Evolutionary conservation across 2,113 vertebrate species (phyloP).

Genomic region (Plotosus lineatus): DNA sequence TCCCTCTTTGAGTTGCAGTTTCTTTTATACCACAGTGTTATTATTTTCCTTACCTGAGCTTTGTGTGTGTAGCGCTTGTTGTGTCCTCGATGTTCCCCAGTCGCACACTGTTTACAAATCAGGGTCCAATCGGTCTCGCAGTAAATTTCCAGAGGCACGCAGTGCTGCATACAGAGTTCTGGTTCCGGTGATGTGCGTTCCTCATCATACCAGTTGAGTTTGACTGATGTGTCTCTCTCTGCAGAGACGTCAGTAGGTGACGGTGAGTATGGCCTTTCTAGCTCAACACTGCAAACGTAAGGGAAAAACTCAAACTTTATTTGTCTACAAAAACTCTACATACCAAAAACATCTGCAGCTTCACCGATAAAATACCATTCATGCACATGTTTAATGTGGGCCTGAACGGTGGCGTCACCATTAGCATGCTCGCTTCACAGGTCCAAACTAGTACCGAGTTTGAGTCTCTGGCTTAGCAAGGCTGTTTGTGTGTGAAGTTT

Average conservation of each 20-base stretch:
- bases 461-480: no score
- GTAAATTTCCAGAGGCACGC: not conserved
- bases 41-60: not conserved
- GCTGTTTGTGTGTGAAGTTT: no score
- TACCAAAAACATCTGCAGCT: no score
- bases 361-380: no score
- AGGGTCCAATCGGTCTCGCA: slow-evolving; percentile 6
- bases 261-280: not conserved
- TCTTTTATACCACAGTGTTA: not conserved
- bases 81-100: slow-evolving; percentile 20
- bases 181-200: not conserved
- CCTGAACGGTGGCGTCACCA: no score
- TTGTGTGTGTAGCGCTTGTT: not conserved
- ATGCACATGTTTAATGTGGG: no score
- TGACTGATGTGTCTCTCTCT: not conserved
- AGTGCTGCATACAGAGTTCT: slow-evolving; percentile 22
- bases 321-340: no score
- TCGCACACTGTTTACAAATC: slow-evolving; percentile 34
- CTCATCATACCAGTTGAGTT: not conserved
- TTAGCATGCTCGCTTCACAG: no score
- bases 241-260: not conserved
- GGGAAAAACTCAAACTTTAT: no score
- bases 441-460: no score
- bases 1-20: not conserved
- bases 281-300: not conserved